Base-by-base conservation (phyloP, 2,797 vertebrate genomes). In the Periophthalmus magnuspinnatus region DNA sequence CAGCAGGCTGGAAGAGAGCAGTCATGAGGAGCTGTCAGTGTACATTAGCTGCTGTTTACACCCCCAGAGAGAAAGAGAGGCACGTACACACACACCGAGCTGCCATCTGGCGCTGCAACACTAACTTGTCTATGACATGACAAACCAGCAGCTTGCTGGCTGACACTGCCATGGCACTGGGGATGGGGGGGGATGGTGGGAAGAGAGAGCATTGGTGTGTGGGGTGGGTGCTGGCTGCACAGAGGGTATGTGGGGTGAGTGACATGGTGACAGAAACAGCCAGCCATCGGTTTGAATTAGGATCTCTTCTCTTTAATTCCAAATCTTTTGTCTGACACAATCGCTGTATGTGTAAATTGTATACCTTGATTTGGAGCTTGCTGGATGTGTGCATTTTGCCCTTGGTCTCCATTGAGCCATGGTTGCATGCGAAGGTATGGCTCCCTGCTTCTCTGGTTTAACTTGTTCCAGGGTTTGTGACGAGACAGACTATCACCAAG, bases 21-120 rank as follows among this genome's bases (percentile, higher is more conserved):
- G 95, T 96, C 95, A 94, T 95, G 89, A 95, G 95, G 89, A 96
- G 95, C 96, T 96, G 96, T 96, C 95, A 95, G 95, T 95, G 95
- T 95, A 94, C 94, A 96, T 97, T 96, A 97, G 95, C 95, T 96
- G 93, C 95, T 97, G 95, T 95, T 96, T 95, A 95, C 95, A 96
- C 89, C 91, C 88, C 90, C 89, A 92, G 91, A 93, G 88, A 90
- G 88, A 87, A 84, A 87, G 80, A 83, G 71, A 85, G 73, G 72
- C 77, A 78, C 33, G 47, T 48, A 71, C 56, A 72, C 55, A 88
- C 74, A 85, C 56, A 75, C 83, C 57, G 77, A 84, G 83, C 87
- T 91, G 90, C 90, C 91, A 92, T 92, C 91, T 92, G 90, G 90
- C 82, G 80, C 88, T 81, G 90, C 89, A 90, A 91, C 90, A 90